Evolutionary conservation across 1,140 invertebrate species (phyloP).

Genomic region (Conopomorpha cramerella): DNA sequence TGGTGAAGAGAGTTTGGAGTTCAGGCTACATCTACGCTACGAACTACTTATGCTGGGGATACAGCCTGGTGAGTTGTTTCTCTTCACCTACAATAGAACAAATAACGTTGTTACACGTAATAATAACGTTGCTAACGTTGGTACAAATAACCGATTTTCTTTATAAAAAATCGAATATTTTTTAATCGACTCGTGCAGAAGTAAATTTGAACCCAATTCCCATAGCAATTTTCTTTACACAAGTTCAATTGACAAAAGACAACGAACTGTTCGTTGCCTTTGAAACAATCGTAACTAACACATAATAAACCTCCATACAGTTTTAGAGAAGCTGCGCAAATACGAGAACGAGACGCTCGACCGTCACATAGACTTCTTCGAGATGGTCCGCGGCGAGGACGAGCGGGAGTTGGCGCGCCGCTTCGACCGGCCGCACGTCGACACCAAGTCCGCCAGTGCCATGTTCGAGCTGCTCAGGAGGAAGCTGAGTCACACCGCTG

Average conservation of each 20-base stretch:
- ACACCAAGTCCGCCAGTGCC: constrained; percentile 89
- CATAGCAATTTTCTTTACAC: no score
- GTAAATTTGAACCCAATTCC: no score
- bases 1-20: constrained; percentile 94
- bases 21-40: constrained; percentile 92
- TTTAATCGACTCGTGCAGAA: no score
- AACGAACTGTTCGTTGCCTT: no score
- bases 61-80: constrained; percentile 68
- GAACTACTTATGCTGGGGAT: constrained; percentile 97
- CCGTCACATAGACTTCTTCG: constrained; percentile 94
- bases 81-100: no score
- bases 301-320: no score
- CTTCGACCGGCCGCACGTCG: constrained; percentile 90
- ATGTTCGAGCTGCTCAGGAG: constrained; percentile 94
- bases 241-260: no score
- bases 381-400: constrained; percentile 97
- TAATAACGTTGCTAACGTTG: no score
- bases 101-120: no score
- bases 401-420: constrained; percentile 91
- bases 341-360: constrained; percentile 95
- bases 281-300: no score
- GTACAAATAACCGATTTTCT: no score
- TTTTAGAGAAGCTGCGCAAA: constrained; percentile 89
- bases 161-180: no score
- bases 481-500: constrained; percentile 90